Percentiles rank a stretch among this genome's conserved stretches.
These are phyloP conservation scores for Drosophila neutralis DNA, from an alignment of 2,888 invertebrate species.

Conservation along the genomic window DNA sequence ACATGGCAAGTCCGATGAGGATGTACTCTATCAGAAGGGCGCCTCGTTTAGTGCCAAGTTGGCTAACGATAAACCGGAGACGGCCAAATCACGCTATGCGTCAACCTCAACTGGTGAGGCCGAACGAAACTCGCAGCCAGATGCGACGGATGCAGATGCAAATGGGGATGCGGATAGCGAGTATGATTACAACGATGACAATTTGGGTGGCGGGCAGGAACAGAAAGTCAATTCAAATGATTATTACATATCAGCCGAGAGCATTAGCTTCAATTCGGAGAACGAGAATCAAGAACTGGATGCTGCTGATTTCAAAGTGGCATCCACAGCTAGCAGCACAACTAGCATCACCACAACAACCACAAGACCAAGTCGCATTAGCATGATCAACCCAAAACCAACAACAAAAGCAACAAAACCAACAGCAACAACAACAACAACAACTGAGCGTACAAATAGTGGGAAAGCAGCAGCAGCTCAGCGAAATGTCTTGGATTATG, in stretches of 20 bases:
- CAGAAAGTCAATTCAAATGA: constrained; percentile 82
- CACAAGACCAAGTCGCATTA: constrained; percentile 30
- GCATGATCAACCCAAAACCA: constrained; percentile 10
- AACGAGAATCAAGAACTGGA: constrained; percentile 63
- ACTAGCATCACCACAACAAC: constrained; percentile 16
- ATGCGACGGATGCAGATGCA: constrained; percentile 24
- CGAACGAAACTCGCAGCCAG: constrained; percentile 18
- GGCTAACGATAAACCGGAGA: constrained; percentile 83
- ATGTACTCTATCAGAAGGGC: constrained; percentile 91
- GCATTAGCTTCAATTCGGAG: constrained; percentile 78
- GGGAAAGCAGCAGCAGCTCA: constrained; percentile 19
- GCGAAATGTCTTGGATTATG: constrained; percentile 40
- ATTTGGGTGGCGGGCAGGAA: constrained; percentile 45
- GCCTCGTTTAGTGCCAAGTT: constrained; percentile 91
- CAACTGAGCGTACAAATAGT: constrained; percentile 21
- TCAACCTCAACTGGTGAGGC: constrained; percentile 15
- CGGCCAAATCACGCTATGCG: constrained; percentile 37
- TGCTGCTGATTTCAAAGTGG: constrained; percentile 69
- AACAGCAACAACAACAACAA: constrained; percentile 10
- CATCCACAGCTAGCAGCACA: constrained; percentile 49
- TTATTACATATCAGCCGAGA: constrained; percentile 84
- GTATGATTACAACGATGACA: constrained; percentile 66
- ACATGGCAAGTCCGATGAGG: constrained; percentile 87
- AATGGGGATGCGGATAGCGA: constrained; percentile 42
- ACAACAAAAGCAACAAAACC: constrained; percentile 28